Base-by-base conservation (phyloP, 2,888 invertebrate genomes). In the Stramonita haemastoma region DNA sequence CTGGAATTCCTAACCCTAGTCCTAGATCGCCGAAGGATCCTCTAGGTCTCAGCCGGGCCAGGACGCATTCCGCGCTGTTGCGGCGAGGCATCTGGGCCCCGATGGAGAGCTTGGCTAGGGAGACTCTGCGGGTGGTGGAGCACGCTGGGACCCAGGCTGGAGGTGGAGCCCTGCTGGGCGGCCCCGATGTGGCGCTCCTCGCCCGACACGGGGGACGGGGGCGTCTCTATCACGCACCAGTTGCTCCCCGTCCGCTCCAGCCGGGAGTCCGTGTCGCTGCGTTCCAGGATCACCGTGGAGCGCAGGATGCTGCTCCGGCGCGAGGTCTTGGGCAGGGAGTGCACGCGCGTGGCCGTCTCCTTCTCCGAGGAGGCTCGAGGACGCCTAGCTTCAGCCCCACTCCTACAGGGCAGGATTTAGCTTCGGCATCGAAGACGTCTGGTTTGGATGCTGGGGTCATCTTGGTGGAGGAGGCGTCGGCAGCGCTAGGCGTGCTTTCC, bases 31-130 rank as follows among this genome's bases (percentile, higher is more conserved):
- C 81, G n/a, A 83, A 83, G 22, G 81, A 83, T 26, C 81, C 46
- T 11, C 81, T 36, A 6, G 36, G 81, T 26, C 81, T 36, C 22
- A 22, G 81, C 26, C 81, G 36, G 46, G 81, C 81, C 81, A 83
- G 81, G 29, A 83, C 81, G 46, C 81, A 83, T 36, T 83, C 81
- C 19, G 81, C 46, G 46, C 81, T 83, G 46, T 83, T 83, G 11
- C 81, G 81, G 46, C 81, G 81, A 8, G 81, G 81, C 81, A 83
- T 36, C 81, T 83, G 81, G 13, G 81, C 81, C 5, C 46, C 81
- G 4, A 83, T 83, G 81, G 81, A 83, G 36, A 83, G 46, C 81
- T 83, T 83, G 81, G 81, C 81, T 26, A 83, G 81, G 13, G 81
- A 83, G 26, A 83, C 81, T 0, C 81, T 19, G 0, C 81, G 2